Conservation (phyloP, 1,140 invertebrate genomes). For the Alviniconcha marisindica region DNA sequence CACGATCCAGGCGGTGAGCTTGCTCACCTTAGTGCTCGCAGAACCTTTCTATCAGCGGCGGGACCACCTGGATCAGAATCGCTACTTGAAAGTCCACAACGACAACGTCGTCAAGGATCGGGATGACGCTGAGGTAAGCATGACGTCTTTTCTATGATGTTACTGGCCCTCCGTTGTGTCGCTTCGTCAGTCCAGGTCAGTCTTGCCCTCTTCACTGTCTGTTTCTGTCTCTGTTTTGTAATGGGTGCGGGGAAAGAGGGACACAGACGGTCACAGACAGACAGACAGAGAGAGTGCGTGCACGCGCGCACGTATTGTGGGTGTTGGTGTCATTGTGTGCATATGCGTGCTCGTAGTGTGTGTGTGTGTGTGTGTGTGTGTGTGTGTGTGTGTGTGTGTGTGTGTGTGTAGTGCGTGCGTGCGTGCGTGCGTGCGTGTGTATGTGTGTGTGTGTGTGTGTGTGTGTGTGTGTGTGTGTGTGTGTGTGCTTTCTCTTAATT, state of each 20-base stretch:
- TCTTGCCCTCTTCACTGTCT: not conserved
- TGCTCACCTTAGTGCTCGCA: constrained; percentile 37
- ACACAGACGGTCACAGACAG: too few species aligned
- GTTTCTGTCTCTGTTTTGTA: not conserved
- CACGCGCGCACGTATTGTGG: too few species aligned
- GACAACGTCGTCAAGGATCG: constrained; percentile 42
- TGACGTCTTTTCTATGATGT: too few species aligned
- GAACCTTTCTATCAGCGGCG: constrained; percentile 52
- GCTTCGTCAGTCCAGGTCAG: too few species aligned
- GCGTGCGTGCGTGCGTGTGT: not conserved
- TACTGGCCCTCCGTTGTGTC: too few species aligned
- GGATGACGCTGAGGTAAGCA: constrained; percentile 42
- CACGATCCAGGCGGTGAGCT: constrained; percentile 34
- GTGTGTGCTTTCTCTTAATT: too few species aligned
- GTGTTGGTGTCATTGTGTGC: too few species aligned
- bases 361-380: not conserved
- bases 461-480: too few species aligned
- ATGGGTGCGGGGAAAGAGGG: too few species aligned
- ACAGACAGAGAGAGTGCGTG: too few species aligned
- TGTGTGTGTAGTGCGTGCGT: not conserved
- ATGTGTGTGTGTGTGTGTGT: not conserved
- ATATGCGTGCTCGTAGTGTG: too few species aligned
- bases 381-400: not conserved
- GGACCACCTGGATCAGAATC: constrained; percentile 49
- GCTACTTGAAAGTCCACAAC: constrained; percentile 41